A percentile compares a stretch with the other conserved stretches of the same genome.
Evolutionary conservation across 1,140 invertebrate genomes (phyloP).

Genomic region (Monochamus saltuarius): DNA sequence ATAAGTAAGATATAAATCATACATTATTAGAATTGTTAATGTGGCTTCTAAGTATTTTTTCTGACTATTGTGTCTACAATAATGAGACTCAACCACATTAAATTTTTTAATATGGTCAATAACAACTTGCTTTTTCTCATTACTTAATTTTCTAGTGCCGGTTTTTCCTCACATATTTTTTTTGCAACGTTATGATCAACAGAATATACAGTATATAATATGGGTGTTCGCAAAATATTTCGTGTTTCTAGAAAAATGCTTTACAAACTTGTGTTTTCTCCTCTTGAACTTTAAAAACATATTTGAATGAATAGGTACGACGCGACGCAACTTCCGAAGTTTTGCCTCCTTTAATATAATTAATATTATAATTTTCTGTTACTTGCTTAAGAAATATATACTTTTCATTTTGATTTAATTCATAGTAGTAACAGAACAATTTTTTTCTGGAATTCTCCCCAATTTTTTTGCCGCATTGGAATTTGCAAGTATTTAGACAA

Average conservation of each 20-base stretch:
- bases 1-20: conserved; percentile 11
- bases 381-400: conserved; percentile 14
- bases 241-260: not conserved
- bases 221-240: conserved; percentile 6
- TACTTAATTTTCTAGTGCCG: conserved; percentile 9
- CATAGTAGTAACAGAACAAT: conserved; percentile 13
- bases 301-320: conserved; percentile 1
- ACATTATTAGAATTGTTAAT: conserved; percentile 16
- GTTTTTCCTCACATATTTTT: conserved; percentile 11
- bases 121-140: conserved; percentile 12
- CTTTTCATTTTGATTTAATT: conserved; percentile 22
- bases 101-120: conserved; percentile 11
- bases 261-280: conserved; percentile 4
- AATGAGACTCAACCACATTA: conserved; percentile 14
- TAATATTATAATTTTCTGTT: conserved; percentile 14
- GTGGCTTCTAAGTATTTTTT: conserved; percentile 17
- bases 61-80: conserved; percentile 13
- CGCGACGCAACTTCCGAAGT: conserved; percentile 10
- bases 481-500: conserved; percentile 14
- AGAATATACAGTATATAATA: conserved; percentile 9
- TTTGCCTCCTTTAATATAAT: conserved; percentile 15
- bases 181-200: conserved; percentile 2
- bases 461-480: conserved; percentile 1
- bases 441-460: conserved; percentile 6
- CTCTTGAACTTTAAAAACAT: conserved; percentile 18